Conservation (phyloP, 1,140 invertebrate genomes). For the Cydia strobilella region DNA sequence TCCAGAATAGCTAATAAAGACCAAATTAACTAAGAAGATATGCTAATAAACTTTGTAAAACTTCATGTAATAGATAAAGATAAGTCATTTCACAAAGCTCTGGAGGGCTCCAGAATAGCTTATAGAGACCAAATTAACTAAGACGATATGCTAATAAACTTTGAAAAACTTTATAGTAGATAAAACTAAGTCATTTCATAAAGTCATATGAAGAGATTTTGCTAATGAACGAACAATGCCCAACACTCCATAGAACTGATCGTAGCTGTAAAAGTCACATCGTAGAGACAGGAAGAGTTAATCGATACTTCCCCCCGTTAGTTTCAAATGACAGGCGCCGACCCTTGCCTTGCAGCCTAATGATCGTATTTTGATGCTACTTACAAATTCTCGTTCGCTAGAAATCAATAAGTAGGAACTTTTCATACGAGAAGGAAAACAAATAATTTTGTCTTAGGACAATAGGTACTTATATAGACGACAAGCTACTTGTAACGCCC, state of each 20-base stretch:
- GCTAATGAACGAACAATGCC: not conserved
- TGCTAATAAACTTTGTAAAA: too few relatives aligned
- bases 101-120: too few relatives aligned
- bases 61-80: too few relatives aligned
- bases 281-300: conserved; percentile 18
- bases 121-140: too few relatives aligned
- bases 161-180: too few relatives aligned
- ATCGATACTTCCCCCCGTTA: conserved; percentile 18
- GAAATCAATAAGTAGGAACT: not conserved
- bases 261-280: not conserved
- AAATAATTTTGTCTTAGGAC: too few relatives aligned
- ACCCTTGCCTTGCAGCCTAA: conserved; percentile 19
- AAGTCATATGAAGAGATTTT: not conserved
- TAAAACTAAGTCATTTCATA: too few relatives aligned
- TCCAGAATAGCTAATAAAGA: too few relatives aligned
- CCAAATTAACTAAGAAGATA: too few relatives aligned
- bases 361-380: conserved; percentile 26
- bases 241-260: not conserved
- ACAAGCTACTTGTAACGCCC: too few relatives aligned
- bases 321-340: conserved; percentile 19
- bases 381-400: conserved; percentile 1
- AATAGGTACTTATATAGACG: not conserved
- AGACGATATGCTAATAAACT: too few relatives aligned
- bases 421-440: not conserved
- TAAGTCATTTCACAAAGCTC: too few relatives aligned